These are phyloP conservation scores for Oegoconia quadripuncta DNA, from an alignment of 2,888 invertebrate species.

Conservation along the genomic window DNA sequence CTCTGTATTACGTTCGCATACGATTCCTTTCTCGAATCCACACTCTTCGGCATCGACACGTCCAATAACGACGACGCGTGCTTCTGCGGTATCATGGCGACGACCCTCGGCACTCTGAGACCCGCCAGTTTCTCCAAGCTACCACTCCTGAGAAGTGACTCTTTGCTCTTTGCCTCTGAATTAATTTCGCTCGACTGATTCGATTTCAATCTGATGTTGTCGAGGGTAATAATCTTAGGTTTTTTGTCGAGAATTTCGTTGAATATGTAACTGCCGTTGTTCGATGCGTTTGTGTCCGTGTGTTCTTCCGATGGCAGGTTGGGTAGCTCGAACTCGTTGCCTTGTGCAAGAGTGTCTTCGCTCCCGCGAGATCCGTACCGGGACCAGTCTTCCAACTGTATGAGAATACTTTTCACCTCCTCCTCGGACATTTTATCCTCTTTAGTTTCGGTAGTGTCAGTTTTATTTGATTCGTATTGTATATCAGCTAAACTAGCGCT, in stretches of 20 bases:
- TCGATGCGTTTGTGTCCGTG: conserved; percentile 33
- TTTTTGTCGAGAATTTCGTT: conserved; percentile 74
- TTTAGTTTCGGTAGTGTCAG: conserved; percentile 50
- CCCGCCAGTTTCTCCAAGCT: conserved; percentile 44
- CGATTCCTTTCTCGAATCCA: conserved; percentile 27
- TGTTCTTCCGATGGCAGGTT: conserved; percentile 66
- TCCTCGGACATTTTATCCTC: conserved; percentile 58
- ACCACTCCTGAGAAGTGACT: conserved; percentile 37
- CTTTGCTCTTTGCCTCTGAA: conserved; percentile 40
- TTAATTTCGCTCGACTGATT: conserved; percentile 46
- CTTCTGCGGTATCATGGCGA: conserved; percentile 30
- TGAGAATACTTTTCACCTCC: conserved; percentile 69
- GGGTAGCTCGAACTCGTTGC: conserved; percentile 67
- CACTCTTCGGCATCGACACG: conserved; percentile 9
- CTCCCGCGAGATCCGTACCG: conserved; percentile 69
- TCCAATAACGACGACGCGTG: conserved; percentile 26
- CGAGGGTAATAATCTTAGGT: conserved; percentile 68
- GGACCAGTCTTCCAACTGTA: conserved; percentile 72
- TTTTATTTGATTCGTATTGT: conserved; percentile 57
- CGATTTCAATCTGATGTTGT: conserved; percentile 58
- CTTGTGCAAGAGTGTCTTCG: conserved; percentile 67
- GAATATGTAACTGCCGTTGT: conserved; percentile 54
- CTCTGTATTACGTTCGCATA: conserved; percentile 37
- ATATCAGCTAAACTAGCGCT: conserved; percentile 68
- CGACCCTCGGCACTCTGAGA: conserved; percentile 30